Conservation (phyloP, 2,797 vertebrate species). For the Acomys russatus region DNA sequence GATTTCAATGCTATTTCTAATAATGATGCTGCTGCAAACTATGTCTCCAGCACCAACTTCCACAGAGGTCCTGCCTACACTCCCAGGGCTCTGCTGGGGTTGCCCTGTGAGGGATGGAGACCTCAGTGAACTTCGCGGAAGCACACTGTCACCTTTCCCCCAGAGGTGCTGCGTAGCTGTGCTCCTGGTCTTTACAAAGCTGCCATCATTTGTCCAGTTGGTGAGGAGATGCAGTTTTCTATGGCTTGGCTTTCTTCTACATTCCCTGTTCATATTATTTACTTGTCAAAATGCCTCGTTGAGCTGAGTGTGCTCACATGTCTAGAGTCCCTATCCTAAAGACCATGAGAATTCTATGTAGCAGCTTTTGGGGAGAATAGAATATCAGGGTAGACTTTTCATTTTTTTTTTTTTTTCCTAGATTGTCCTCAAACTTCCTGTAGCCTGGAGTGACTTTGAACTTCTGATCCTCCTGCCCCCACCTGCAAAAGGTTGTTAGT, state of each 20-base stretch:
- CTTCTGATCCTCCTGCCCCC: not conserved
- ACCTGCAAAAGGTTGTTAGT: not conserved
- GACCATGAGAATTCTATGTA: not conserved
- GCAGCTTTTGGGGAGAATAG: not conserved
- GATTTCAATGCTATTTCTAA: not conserved
- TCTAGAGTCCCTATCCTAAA: too few species aligned
- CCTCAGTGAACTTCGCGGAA: not conserved
- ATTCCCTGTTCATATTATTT: not conserved
- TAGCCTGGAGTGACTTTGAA: not conserved
- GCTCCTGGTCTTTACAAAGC: not conserved
- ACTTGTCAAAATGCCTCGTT: not conserved
- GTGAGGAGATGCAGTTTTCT: not conserved
- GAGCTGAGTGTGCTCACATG: not conserved
- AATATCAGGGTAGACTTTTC: not conserved
- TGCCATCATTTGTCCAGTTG: not conserved
- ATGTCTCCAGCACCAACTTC: not conserved
- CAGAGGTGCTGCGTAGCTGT: not conserved
- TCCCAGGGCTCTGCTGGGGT: not conserved
- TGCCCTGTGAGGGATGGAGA: not conserved
- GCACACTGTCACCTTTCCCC: not conserved
- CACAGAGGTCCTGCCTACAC: not conserved
- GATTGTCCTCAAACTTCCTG: not conserved
- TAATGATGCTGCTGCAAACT: not conserved
- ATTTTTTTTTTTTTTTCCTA: not conserved
- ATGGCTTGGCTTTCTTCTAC: not conserved